phyloP scores from a whole-genome alignment of 2,888 invertebrate species.

The Chalcosyrphus nemorum region DNA sequence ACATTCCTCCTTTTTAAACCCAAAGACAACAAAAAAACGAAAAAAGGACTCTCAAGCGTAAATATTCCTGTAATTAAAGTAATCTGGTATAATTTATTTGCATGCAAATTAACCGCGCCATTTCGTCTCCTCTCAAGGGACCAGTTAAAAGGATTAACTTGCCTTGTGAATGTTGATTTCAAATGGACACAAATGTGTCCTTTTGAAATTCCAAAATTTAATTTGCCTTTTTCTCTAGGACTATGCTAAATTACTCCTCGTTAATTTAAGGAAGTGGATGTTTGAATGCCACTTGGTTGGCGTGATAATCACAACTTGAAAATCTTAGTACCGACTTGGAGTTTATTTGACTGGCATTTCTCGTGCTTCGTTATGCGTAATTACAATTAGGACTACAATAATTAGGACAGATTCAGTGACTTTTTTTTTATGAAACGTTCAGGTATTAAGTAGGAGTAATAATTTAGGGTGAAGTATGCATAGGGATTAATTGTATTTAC shows the following conservation, averaged over 20 bases:
- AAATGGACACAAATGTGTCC: conserved; percentile 38
- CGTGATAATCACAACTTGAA: conserved; percentile 3
- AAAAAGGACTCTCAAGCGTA: conserved; percentile 7
- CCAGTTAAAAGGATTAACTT: conserved; percentile 65
- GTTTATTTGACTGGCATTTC: neutral
- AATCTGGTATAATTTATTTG: conserved; percentile 64
- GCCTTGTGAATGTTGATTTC: conserved; percentile 55
- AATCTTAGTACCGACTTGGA: conserved; percentile 7
- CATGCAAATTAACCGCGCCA: conserved; percentile 66
- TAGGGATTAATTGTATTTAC: no score
- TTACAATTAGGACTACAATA: conserved; percentile 32
- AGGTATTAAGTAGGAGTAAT: neutral
- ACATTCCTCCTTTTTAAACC: neutral
- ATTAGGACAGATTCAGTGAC: neutral
- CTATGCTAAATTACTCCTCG: conserved; percentile 42
- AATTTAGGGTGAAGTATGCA: neutral
- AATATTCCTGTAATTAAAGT: conserved; percentile 57
- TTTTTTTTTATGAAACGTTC: neutral
- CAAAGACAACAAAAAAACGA: neutral
- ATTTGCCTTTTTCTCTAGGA: neutral
- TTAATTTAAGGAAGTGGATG: conserved; percentile 51
- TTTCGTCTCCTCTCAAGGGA: conserved; percentile 28
- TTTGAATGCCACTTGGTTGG: conserved; percentile 6
- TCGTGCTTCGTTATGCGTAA: conserved; percentile 1
- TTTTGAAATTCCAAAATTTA: conserved; percentile 15